phyloP scores from a whole-genome alignment of 2,888 invertebrate genomes.

The Drosophila dives region DNA sequence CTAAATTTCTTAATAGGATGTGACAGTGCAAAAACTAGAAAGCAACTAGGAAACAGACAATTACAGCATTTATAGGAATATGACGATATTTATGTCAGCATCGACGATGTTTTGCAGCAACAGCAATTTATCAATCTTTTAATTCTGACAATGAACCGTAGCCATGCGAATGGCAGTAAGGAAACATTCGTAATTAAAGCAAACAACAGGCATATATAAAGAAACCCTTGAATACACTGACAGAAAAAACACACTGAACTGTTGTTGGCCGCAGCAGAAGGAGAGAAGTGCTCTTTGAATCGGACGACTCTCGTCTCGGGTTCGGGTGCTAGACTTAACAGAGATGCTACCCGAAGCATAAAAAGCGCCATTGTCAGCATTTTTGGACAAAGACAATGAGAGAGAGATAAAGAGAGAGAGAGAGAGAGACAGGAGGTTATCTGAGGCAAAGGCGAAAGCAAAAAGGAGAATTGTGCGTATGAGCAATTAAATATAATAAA shows the following conservation, averaged over 20 bases:
- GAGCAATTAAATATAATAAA: slow-evolving; percentile 72
- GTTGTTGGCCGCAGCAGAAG: slow-evolving; percentile 18
- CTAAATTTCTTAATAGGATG: background rate
- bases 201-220: slow-evolving; percentile 58
- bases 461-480: slow-evolving; percentile 60
- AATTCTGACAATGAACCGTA: slow-evolving; percentile 54
- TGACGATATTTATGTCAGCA: slow-evolving; percentile 39
- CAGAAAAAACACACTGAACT: slow-evolving; percentile 8
- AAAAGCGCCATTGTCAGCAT: slow-evolving; percentile 60
- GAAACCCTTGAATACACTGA: slow-evolving; percentile 31
- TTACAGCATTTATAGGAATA: slow-evolving; percentile 20
- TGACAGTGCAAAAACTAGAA: background rate
- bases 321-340: slow-evolving; percentile 27
- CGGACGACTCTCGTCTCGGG: background rate
- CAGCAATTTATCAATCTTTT: slow-evolving; percentile 70
- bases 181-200: slow-evolving; percentile 70
- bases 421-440: background rate
- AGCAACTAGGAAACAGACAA: background rate
- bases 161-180: slow-evolving; percentile 28
- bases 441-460: slow-evolving; percentile 24
- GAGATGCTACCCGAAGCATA: slow-evolving; percentile 29
- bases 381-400: slow-evolving; percentile 42
- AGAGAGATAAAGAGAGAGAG: slow-evolving; percentile 3
- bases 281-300: slow-evolving; percentile 12
- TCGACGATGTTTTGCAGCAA: slow-evolving; percentile 58